Evolutionary conservation across 2,113 vertebrate species (phyloP).

Genomic region (Bos taurus): DNA sequence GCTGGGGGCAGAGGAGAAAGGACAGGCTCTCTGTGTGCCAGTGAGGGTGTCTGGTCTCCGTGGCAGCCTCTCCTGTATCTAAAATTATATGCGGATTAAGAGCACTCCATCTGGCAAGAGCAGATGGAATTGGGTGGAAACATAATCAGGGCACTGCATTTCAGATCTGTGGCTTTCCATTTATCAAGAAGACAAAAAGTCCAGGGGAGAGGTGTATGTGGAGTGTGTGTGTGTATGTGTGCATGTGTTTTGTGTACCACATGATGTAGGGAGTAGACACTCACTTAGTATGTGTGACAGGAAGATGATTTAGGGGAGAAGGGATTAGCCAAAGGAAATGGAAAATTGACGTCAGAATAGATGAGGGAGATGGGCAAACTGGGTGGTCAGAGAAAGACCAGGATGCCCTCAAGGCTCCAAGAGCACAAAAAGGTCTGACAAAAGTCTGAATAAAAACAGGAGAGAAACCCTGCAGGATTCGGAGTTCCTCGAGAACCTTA

Average conservation of each 20-base stretch:
- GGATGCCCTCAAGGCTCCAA: neutral
- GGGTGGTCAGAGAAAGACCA: neutral
- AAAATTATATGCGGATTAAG: neutral
- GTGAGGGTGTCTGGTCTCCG: neutral
- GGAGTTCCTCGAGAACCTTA: neutral
- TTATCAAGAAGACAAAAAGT: neutral
- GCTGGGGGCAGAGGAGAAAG: neutral
- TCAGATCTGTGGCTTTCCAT: neutral
- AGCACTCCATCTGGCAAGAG: neutral
- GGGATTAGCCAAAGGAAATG: neutral
- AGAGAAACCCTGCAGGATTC: neutral
- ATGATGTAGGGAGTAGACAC: neutral
- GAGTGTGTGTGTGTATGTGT: neutral
- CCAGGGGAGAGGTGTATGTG: neutral
- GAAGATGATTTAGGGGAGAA: neutral
- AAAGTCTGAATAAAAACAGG: neutral
- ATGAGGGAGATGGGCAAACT: neutral
- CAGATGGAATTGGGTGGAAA: neutral
- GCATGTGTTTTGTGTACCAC: neutral
- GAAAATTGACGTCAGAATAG: neutral
- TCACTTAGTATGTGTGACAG: neutral
- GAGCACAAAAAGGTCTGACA: neutral
- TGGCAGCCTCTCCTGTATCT: neutral
- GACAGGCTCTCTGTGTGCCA: neutral
- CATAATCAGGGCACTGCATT: neutral